Evolutionary conservation across 2,888 invertebrate species (phyloP), one percentile per base, ranked within the genome.

Genomic region (Volucella zonaria): DNA sequence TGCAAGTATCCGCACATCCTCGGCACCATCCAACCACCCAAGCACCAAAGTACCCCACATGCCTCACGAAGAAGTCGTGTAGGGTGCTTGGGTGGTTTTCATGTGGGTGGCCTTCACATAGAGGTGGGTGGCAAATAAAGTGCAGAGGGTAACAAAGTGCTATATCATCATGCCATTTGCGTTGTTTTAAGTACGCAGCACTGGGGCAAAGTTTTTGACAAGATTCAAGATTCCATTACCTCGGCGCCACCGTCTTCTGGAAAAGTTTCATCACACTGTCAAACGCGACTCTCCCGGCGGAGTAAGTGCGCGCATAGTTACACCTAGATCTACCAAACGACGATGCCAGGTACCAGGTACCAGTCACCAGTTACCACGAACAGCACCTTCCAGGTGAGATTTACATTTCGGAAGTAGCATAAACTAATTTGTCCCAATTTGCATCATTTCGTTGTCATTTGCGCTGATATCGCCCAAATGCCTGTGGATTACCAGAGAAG

Each of bases 391-490:
- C 66, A 71, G 82, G 78, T 82, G 61, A 82, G 78, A 82, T 82
- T 82, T 82, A 82, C 86, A 81, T 87, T 86, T 81, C 82, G 82
- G 87, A 86, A 81, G 85, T 85, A 81, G 83, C 86, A 82, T 87
- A 87, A 87, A 87, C 87, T 87, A 87, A 87, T 87, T 87, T 87
- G 87, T 87, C 77, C 87, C 87, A 87, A 87, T 87, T 87, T 87
- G 87, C 87, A 87, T 87, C 87, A 87, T 87, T 87, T 86, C 82
- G 86, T 82, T 87, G 87, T 86, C 87, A 87, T 82, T 87, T 87
- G 80, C 80, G 75, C 73, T 80, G 82, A 82, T 77, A 82, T 80
- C 78, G 80, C 87, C 79, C 87, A 87, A 80, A 82, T 73, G 76
- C 77, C 73, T 83, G 78, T 81, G 79, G 82, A 86, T 85, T 85